Evolutionary conservation across 2,888 invertebrate genomes (phyloP).

Genomic region (Ormyrus nitidulus): DNA sequence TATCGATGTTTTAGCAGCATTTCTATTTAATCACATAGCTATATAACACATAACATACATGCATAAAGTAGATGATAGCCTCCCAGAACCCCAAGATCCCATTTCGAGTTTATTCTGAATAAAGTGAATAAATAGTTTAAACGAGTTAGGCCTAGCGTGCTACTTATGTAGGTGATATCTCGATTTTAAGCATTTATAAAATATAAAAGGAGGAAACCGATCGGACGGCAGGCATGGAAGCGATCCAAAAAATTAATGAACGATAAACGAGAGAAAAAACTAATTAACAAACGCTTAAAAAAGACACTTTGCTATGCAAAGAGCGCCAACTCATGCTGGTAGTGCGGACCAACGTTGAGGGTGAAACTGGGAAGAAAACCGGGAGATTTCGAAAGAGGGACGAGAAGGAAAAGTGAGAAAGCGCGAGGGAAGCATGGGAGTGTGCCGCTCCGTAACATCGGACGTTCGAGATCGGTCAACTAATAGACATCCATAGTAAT

Average conservation of each 20-base stretch:
- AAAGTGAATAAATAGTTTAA: constrained; percentile 43
- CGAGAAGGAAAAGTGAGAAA: not conserved
- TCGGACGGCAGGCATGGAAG: constrained; percentile 73
- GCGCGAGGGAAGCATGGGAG: constrained; percentile 35
- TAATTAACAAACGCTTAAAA: constrained; percentile 38
- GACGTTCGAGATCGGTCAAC: constrained; percentile 41
- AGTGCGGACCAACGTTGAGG: constrained; percentile 71
- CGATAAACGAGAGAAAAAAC: constrained; percentile 19
- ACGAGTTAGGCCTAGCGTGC: constrained; percentile 47
- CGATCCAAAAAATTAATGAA: constrained; percentile 62
- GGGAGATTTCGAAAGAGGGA: not conserved
- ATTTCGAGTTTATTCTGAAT: constrained; percentile 37
- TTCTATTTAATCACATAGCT: constrained; percentile 13
- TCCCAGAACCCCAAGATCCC: constrained; percentile 28
- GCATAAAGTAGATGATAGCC: not conserved
- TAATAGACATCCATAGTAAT: no score
- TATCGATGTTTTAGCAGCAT: constrained; percentile 27
- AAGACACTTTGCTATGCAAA: constrained; percentile 58
- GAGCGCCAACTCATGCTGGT: constrained; percentile 70
- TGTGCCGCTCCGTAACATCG: constrained; percentile 61
- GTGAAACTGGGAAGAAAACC: not conserved
- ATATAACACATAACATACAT: constrained; percentile 15
- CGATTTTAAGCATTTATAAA: constrained; percentile 40
- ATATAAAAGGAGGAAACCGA: constrained; percentile 64
- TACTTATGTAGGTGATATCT: constrained; percentile 55